Base-by-base conservation (phyloP, 2,113 vertebrate genomes). In the Eleginops maclovinus region DNA sequence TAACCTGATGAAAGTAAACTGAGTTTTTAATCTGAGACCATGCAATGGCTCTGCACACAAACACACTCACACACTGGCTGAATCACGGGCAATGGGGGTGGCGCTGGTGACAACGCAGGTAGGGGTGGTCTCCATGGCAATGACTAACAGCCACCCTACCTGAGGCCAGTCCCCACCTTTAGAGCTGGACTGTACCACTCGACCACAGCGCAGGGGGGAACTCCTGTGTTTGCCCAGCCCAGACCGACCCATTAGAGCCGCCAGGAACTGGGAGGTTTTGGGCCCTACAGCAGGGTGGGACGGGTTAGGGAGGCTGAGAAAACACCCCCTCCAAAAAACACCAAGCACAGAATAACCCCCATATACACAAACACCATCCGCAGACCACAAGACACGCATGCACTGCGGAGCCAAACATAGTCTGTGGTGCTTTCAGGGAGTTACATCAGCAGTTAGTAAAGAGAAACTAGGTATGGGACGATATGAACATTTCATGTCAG, bases 131-230 rank as follows among this genome's bases (percentile, higher is more conserved):
- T 92, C 91, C 90, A 92, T 90, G 93, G 87, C 58, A 88, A 91
- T 92, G 91, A 90, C 72, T 88, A 88, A 94, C 89, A 90, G 87
- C 89, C 93, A 88, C 89, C 92, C 85, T 93, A 93, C 93, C 93
- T 93, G 91, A 93, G 88, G 86, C 88, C 91, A 92, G 90, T 90
- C 87, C 91, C 93, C 92, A 94, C 93, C 93, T 94, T 94, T 94
- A 86, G 93, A 91, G 89, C 87, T 80, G 85, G 92, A 88, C 86
- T 90, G 93, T 87, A 88, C 91, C 78, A 68, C 90, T 75, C 93
- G 90, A 82, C 89, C 90, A 74, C 44, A 93, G 47, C 93, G 91
- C 73, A 92, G 88, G 65, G 93, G 93, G 81, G 93, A 94, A 79
- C 87, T 91, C 75, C 89, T 90, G 91, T 90, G 85, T 89, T 90